Conservation (phyloP, 2,888 invertebrate genomes). For the Hyposoter dolosus region DNA sequence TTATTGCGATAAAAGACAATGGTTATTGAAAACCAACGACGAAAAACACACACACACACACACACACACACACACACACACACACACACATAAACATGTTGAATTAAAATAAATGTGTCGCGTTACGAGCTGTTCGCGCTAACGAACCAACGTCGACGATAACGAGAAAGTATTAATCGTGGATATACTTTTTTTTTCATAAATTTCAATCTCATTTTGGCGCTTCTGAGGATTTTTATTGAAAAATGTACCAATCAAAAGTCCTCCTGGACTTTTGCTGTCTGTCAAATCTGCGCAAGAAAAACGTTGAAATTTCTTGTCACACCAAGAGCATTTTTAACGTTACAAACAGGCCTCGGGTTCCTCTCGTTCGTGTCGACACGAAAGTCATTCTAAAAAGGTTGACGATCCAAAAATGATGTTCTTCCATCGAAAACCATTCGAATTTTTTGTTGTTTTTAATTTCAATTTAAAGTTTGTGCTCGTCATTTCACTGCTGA, state of each 20-base stretch:
- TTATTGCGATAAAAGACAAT: constrained; percentile 15
- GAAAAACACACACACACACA: neutral
- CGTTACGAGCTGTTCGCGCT: constrained; percentile 12
- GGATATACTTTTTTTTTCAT: constrained; percentile 14
- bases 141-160: constrained; percentile 30
- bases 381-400: neutral
- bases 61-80: too few relatives aligned
- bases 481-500: neutral
- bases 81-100: neutral
- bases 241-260: neutral
- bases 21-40: constrained; percentile 30
- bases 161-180: constrained; percentile 13
- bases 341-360: neutral
- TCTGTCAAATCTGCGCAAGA: neutral
- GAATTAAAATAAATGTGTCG: constrained; percentile 15
- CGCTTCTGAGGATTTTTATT: neutral
- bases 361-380: neutral
- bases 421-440: too few relatives aligned
- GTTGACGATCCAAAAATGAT: neutral
- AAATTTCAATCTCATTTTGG: neutral
- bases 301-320: neutral
- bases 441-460: too few relatives aligned
- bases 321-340: neutral
- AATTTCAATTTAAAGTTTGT: too few relatives aligned
- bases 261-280: neutral